A percentile compares a stretch with the other conserved stretches of the same genome.
Conservation (phyloP, 2,113 vertebrate species). For the Oryzias woworae region DNA sequence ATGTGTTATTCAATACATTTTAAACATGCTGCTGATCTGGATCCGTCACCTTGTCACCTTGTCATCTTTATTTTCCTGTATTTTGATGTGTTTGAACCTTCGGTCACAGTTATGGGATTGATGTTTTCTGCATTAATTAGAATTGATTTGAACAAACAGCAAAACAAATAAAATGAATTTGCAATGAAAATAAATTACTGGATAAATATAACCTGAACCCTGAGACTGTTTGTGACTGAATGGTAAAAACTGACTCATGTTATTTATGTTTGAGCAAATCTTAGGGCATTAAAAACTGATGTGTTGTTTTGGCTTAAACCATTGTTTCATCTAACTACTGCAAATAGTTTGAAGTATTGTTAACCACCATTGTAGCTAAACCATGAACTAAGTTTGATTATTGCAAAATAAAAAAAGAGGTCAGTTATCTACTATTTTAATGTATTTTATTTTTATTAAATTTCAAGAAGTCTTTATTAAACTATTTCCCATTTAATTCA, state of each 20-base stretch:
- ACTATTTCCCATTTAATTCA: too few species aligned
- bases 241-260: constrained; percentile 16
- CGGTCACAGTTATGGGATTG: background rate
- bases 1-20: constrained; percentile 2
- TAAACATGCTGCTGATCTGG: constrained; percentile 17
- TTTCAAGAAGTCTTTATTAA: too few species aligned
- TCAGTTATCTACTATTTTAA: too few species aligned
- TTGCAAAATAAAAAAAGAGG: too few species aligned
- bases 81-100: constrained; percentile 6
- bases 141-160: constrained; percentile 1
- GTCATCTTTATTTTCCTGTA: constrained; percentile 12
- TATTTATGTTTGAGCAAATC: constrained; percentile 4
- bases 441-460: too few species aligned
- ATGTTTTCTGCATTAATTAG: constrained; percentile 34
- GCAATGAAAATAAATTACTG: constrained; percentile 10
- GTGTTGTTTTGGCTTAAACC: constrained; percentile 32
- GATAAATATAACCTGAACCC: constrained; percentile 21
- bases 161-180: constrained; percentile 4
- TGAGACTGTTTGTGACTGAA: constrained; percentile 16
- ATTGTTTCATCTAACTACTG: too few species aligned
- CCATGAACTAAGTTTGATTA: too few species aligned
- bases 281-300: constrained; percentile 16
- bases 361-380: too few species aligned
- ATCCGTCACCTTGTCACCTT: constrained; percentile 33
- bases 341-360: constrained; percentile 1